Conservation (phyloP, 2,797 vertebrate species). For the Semaprochilodus insignis region DNA sequence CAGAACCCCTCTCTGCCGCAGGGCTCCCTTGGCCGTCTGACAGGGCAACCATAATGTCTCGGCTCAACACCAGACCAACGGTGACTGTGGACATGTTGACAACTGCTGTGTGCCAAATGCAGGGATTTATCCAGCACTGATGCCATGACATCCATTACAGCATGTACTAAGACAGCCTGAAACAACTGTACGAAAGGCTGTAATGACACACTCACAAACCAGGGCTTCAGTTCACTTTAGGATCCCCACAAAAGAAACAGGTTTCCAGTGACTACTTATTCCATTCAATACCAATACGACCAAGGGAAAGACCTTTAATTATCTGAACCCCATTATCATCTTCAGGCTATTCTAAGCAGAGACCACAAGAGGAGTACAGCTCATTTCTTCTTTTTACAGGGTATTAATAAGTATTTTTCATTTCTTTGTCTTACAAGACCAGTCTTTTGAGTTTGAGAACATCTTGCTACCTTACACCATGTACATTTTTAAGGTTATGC, state of each 20-base stretch:
- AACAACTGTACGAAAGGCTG: not conserved
- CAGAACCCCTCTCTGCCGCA: conserved; percentile 8
- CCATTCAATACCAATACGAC: not conserved
- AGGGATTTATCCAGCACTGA: conserved; percentile 13
- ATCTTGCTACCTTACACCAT: too few species aligned
- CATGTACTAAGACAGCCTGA: conserved; percentile 5
- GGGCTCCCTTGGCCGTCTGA: conserved; percentile 39
- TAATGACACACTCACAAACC: not conserved
- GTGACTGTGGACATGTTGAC: conserved; percentile 33
- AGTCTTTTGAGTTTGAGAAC: too few species aligned
- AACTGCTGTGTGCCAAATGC: conserved; percentile 22
- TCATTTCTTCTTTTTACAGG: too few species aligned
- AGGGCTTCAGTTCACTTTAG: not conserved
- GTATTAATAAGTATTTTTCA: not conserved
- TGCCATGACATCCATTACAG: conserved; percentile 15
- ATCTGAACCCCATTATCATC: not conserved
- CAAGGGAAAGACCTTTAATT: not conserved
- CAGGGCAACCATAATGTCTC: conserved; percentile 45
- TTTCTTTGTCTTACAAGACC: not conserved
- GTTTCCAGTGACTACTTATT: not conserved
- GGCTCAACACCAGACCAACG: conserved; percentile 47
- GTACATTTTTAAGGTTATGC: too few species aligned
- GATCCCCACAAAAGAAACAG: not conserved
- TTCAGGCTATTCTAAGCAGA: not conserved
- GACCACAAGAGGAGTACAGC: not conserved